Evolutionary conservation across 2,888 invertebrate species (phyloP), one percentile per base, ranked within the genome.

Genomic region (Scaeva pyrastri): DNA sequence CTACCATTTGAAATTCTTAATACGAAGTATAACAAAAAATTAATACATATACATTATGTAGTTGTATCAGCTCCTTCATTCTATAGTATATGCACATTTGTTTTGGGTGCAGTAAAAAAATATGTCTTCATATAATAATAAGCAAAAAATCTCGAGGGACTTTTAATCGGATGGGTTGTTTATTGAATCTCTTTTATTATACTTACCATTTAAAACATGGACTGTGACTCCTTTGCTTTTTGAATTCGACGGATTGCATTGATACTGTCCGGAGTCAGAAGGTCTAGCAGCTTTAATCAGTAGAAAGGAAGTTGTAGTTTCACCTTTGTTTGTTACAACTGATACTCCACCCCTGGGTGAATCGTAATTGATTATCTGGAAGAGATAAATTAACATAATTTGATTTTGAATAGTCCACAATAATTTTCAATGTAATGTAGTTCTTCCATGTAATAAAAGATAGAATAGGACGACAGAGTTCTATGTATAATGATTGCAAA

Each of bases 241-340:
- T 89, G 98, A 97, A 93, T 97, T 98, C 93, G 97, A 97, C 90
- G 98, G 98, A 94, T 97, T 97, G 93, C 98, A 98, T 93, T 97
- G 97, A 93, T 98, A 98, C 91, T 96, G 96, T 90, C 98, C 97
- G 71, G 97, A 97, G 93, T 98, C 98, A 66, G 96, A 94, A 78
- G 97, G 96, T 91, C 95, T 94, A 73, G 97, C 97, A 92, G 96
- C 96, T 93, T 97, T 97, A 90, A 98, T 97, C 90, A 98, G 94
- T 89, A 98, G 94, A 93, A 97, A 97, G 89, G 97, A 97, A 89
- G 97, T 96, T 88, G 98, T 97, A 74, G 96, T 97, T 93, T 97
- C 97, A 73, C 97, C 97, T 91, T 97, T 97, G 93, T 97, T 97
- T 80, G 97, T 97, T 88, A 97, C 96, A 79, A 98, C 97, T 85